Conservation (phyloP, 23 tunicate genomes). For the Ascidia mentula region DNA sequence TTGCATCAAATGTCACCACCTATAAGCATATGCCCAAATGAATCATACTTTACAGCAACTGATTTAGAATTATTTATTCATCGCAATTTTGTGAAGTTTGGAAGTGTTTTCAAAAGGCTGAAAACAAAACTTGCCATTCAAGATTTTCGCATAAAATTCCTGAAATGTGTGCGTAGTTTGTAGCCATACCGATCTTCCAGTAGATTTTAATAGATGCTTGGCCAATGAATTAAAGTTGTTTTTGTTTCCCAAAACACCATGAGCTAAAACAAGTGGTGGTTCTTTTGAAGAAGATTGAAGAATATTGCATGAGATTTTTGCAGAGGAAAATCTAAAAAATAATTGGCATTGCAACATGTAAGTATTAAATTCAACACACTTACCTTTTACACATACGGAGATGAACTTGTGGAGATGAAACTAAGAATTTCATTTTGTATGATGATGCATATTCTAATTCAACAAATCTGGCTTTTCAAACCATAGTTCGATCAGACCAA, state of each 20-base stretch:
- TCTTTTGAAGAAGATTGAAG: conserved; percentile 9
- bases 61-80: background rate
- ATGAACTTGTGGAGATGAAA: no score
- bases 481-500: no score
- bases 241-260: conserved; percentile 90
- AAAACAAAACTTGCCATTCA: no score
- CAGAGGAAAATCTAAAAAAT: background rate
- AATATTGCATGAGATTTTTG: background rate
- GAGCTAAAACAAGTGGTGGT: conserved; percentile 63
- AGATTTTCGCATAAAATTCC: background rate
- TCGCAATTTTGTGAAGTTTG: background rate
- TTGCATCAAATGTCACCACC: conserved; percentile 81
- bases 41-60: background rate
- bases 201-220: conserved; percentile 27
- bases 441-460: no score
- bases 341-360: no score
- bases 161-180: background rate
- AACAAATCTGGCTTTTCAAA: no score
- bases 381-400: no score
- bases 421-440: no score
- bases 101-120: no score
- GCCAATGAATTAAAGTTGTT: conserved; percentile 63
- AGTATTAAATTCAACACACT: no score
- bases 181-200: conserved; percentile 43
- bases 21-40: background rate